Evolutionary conservation across 1,140 invertebrate genomes (phyloP), one percentile per base, ranked within the genome.

Genomic region (Brachystomella parvula): DNA sequence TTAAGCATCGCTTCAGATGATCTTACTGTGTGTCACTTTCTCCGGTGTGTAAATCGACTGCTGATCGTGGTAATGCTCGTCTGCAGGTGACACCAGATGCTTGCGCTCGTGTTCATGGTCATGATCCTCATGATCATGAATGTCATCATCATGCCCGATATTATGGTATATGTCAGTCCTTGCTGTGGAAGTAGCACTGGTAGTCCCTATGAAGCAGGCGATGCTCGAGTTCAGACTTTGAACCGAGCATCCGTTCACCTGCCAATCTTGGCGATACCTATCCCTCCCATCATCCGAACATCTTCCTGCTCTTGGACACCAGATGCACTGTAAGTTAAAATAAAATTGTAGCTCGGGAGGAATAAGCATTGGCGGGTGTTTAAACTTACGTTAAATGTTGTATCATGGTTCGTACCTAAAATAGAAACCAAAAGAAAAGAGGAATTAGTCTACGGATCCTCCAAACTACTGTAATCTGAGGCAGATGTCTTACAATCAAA

Each of bases 251-350:
- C 86, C 83, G 72, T 87, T 86, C 0, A 84, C 77, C 19, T 91
- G 73, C 94, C 94, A 99, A 30, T 93, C 87, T 76, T 98, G 94
- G 24, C 91, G 83, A 53, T 87, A 81, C 49, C 94, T 82, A 75
- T 93, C 96, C 2, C 88, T 85, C n/a, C 92, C 94, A 73, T 87
- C 89, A 73, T 87, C 89, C 19, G 91, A 95, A 76, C 94, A 96
- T 62, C 87, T 83, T 30, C 86, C 83, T 15, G 89, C 77, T 2
- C 79, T 79, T 0, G 87, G 82, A 77, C 96, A 98, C 96, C 96
- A 98, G 17, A 82, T 79, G 75, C 92, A 96, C 81, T 89, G 76
- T 47, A 81, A 66, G 61, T 6, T 28, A 57, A 58, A 64, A 62
- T 57, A 68, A 33, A 60, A 26, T 29, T 28, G 24, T 17, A 60